Evolutionary conservation across 2,113 vertebrate species (phyloP).

Genomic region (Thryonomys swinderianus): DNA sequence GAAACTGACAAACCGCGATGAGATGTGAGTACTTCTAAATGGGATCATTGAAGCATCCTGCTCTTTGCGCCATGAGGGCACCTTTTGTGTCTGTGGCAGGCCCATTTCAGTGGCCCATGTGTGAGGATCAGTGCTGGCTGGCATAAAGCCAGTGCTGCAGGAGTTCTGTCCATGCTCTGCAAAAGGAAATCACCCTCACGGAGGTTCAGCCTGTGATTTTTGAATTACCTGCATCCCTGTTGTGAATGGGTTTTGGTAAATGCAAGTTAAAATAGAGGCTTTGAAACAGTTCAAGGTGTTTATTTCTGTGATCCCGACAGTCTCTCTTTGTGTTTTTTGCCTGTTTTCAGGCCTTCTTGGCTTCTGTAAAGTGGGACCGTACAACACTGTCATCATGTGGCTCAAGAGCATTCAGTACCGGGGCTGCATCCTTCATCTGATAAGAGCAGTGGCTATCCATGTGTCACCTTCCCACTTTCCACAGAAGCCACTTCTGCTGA

Average conservation of each 20-base stretch:
- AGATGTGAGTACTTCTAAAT: too few species aligned
- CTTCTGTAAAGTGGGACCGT: background rate
- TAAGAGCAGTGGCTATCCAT: background rate
- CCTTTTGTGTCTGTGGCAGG: background rate
- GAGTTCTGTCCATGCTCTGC: background rate
- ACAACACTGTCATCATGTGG: background rate
- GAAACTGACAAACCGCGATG: background rate
- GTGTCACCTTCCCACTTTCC: background rate
- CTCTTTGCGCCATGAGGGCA: background rate
- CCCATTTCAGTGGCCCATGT: background rate
- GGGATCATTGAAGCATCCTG: background rate
- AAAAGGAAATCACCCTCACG: background rate
- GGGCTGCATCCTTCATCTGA: background rate
- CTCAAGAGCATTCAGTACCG: background rate
- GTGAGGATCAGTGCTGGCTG: fast-evolving
- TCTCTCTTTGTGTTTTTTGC: background rate
- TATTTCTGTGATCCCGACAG: background rate
- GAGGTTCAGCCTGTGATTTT: fast-evolving
- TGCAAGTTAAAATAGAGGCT: background rate
- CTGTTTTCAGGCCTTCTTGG: background rate
- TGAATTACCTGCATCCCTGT: background rate
- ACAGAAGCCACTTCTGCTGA: fast-evolving
- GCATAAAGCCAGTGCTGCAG: background rate
- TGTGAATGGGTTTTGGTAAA: background rate
- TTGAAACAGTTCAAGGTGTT: background rate